Conservation (phyloP, 2,113 vertebrate species). For the Zootoca vivipara region DNA sequence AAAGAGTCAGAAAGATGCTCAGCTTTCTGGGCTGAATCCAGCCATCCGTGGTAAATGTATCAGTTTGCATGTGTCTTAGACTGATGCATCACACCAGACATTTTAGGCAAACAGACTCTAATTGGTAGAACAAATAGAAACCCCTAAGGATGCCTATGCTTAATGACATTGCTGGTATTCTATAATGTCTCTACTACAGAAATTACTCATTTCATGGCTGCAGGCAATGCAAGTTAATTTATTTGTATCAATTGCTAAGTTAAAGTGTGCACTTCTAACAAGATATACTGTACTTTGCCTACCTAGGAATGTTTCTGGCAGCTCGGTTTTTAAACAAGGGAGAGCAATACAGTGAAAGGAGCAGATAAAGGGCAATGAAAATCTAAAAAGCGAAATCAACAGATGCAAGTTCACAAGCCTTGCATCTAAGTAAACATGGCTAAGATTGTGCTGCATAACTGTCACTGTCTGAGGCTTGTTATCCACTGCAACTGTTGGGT, state of each 20-base stretch:
- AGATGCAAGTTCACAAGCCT: neutral
- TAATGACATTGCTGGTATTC: constrained; percentile 65
- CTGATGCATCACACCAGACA: constrained; percentile 62
- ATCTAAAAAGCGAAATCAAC: constrained; percentile 24
- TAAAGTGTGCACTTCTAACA: constrained; percentile 46
- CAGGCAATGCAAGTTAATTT: constrained; percentile 66
- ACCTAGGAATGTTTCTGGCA: constrained; percentile 55
- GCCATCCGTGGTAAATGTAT: constrained; percentile 69
- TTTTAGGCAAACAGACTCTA: constrained; percentile 70
- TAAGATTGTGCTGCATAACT: neutral
- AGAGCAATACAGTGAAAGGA: neutral
- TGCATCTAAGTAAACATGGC: neutral
- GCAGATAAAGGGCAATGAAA: constrained; percentile 8
- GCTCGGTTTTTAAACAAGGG: constrained; percentile 47
- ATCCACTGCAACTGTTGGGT: neutral
- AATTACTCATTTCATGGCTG: constrained; percentile 69
- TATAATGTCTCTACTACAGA: constrained; percentile 39
- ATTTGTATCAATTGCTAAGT: constrained; percentile 57
- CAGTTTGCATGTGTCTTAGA: constrained; percentile 63
- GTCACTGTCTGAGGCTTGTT: neutral
- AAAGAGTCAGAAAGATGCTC: constrained; percentile 26
- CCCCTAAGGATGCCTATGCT: constrained; percentile 59
- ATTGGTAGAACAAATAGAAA: constrained; percentile 77
- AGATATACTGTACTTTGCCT: constrained; percentile 22
- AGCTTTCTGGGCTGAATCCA: constrained; percentile 59